Evolutionary conservation across 1,140 invertebrate species (phyloP).

Genomic region (Rhagoletis zephyria): DNA sequence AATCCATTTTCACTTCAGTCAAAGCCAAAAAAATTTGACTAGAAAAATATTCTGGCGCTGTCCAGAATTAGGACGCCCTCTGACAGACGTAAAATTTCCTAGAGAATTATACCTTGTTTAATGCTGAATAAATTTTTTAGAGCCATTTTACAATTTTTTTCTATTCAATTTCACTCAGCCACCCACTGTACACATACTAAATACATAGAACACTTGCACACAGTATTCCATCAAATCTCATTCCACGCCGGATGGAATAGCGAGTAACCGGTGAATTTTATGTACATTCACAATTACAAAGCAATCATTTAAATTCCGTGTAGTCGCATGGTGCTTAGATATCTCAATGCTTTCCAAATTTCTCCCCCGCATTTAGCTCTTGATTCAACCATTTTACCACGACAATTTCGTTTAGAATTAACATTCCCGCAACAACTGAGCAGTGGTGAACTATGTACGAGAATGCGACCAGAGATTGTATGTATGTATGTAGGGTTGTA

Average conservation of each 20-base stretch:
- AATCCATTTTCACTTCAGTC: too few species aligned
- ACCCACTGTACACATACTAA: too few species aligned
- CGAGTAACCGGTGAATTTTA: not conserved
- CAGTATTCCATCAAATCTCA: not conserved
- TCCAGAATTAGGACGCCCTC: too few species aligned
- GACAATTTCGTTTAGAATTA: constrained; percentile 29
- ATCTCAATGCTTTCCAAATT: constrained; percentile 10
- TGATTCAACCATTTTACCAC: constrained; percentile 18
- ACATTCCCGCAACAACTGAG: constrained; percentile 10
- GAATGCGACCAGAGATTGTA: not conserved
- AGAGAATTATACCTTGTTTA: too few species aligned
- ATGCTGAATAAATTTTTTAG: too few species aligned
- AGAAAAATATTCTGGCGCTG: too few species aligned
- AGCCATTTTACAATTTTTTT: too few species aligned
- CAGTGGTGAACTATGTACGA: not conserved
- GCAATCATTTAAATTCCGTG: not conserved
- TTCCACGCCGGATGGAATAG: not conserved
- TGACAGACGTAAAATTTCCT: too few species aligned
- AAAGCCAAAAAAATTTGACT: too few species aligned
- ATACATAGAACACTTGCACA: too few species aligned
- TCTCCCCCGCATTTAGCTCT: not conserved
- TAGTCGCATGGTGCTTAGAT: not conserved
- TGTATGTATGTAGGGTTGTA: too few species aligned
- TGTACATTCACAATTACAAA: constrained; percentile 1
- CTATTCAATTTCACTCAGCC: too few species aligned